Percentiles rank a stretch among this genome's conserved stretches.
Evolutionary conservation across 2,113 vertebrate genomes (phyloP).

Genomic region (Cyprinus carpio): DNA sequence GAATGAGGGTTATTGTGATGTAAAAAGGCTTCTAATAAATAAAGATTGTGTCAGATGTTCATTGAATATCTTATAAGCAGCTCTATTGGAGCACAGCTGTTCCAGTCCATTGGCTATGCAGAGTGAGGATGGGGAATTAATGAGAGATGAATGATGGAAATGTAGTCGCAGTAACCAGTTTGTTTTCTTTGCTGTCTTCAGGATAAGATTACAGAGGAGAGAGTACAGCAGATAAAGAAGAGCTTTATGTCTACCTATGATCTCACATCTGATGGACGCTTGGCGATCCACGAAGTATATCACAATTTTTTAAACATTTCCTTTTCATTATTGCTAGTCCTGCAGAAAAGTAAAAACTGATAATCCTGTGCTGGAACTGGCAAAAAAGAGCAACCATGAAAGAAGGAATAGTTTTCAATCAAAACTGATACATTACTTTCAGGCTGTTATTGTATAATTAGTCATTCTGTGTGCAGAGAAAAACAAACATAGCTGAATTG

Average conservation of each 20-base stretch:
- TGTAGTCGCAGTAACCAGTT: slow-evolving; percentile 39
- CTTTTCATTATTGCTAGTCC: neutral
- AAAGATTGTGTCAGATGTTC: neutral
- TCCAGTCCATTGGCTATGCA: neutral
- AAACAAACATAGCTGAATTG: neutral
- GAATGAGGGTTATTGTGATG: neutral
- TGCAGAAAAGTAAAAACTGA: neutral
- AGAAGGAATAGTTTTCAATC: no score
- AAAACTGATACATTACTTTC: neutral
- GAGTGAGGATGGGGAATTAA: neutral
- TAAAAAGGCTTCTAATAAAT: slow-evolving; percentile 2
- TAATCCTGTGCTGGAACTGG: neutral
- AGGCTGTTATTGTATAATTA: neutral
- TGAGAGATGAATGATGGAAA: slow-evolving; percentile 4
- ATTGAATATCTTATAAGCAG: neutral
- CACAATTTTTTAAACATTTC: slow-evolving; percentile 1
- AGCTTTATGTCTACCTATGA: slow-evolving; percentile 80
- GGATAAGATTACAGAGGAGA: slow-evolving; percentile 79
- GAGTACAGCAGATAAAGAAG: slow-evolving; percentile 81
- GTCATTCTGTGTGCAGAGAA: neutral
- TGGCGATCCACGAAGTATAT: slow-evolving; percentile 90
- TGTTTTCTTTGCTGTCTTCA: slow-evolving; percentile 51
- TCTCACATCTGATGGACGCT: slow-evolving; percentile 77
- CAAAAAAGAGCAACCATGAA: no score
- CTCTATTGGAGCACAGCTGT: neutral